Evolutionary conservation across 1,140 invertebrate genomes (phyloP).

Genomic region (Adoxophyes honmai): DNA sequence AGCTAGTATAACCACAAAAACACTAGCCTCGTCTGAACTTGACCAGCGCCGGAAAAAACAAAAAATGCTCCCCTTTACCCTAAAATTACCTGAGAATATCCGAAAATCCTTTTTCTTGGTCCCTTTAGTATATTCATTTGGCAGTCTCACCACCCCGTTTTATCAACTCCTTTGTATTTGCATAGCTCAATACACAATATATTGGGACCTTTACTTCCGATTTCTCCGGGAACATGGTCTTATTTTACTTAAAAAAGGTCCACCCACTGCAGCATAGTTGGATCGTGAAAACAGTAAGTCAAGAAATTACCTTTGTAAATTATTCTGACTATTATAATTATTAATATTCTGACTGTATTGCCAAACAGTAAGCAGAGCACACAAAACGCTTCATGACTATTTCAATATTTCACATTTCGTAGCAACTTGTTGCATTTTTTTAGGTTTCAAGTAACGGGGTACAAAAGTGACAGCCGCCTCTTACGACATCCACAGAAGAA

Average conservation of each 20-base stretch:
- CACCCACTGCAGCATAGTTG: not conserved
- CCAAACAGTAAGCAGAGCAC: too few species aligned
- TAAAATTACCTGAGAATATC: not conserved
- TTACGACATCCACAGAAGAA: too few species aligned
- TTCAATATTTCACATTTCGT: not conserved
- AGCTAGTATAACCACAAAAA: too few species aligned
- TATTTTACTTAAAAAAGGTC: constrained; percentile 11
- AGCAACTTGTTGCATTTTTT: too few species aligned
- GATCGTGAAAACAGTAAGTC: not conserved
- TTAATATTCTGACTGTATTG: too few species aligned
- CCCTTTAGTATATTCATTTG: not conserved
- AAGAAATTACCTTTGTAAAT: too few species aligned
- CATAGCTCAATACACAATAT: constrained; percentile 13
- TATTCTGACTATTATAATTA: too few species aligned
- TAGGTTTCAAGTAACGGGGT: too few species aligned
- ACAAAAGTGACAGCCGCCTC: too few species aligned
- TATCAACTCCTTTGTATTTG: constrained; percentile 10
- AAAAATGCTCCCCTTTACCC: not conserved
- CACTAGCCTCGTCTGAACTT: too few species aligned
- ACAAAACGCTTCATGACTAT: not conserved
- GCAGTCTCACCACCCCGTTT: not conserved
- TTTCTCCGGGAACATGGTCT: not conserved
- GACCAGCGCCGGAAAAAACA: too few species aligned
- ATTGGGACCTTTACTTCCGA: constrained; percentile 10
- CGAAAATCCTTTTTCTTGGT: not conserved